Percentiles rank a stretch among this genome's conserved stretches.
phyloP scores from a whole-genome alignment of 2,113 vertebrate genomes.

The Anser brachyrhynchus region DNA sequence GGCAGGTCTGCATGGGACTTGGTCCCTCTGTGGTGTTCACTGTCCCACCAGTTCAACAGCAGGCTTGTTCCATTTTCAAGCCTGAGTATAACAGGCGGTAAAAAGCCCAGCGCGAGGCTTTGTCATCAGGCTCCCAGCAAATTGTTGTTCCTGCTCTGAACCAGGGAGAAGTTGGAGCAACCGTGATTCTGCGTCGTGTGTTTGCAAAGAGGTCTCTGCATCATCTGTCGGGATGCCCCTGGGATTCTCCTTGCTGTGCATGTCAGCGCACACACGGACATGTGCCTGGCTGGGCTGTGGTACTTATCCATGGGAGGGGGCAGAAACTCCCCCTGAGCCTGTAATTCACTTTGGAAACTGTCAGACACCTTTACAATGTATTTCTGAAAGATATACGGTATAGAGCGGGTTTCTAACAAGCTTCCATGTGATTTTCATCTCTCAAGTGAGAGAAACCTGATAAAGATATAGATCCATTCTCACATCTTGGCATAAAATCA shows the following conservation, averaged over 20 bases:
- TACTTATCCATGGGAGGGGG: not conserved
- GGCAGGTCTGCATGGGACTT: rapidly evolving
- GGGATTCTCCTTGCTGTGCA: not conserved
- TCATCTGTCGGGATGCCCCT: not conserved
- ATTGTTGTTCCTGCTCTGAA: not conserved
- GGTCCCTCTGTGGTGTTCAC: rapidly evolving
- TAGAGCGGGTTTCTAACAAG: conserved; percentile 66
- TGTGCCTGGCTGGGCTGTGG: not conserved
- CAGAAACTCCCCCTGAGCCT: not conserved
- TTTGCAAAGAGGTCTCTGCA: not conserved
- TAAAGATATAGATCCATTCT: conserved; percentile 76
- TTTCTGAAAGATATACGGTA: conserved; percentile 66
- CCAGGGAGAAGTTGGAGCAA: not conserved
- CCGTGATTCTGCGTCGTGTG: not conserved
- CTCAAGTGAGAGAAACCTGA: conserved; percentile 68
- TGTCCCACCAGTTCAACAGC: not conserved
- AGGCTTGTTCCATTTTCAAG: not conserved
- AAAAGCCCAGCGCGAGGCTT: not conserved
- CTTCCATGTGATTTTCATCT: conserved; percentile 74
- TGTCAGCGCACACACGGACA: rapidly evolving
- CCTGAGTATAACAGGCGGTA: not conserved
- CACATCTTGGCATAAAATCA: conserved; percentile 71
- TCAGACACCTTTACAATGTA: conserved; percentile 64
- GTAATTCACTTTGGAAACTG: conserved; percentile 65
- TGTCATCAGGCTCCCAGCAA: not conserved